A percentile compares a stretch with the other conserved stretches of the same genome.
Conservation (phyloP, 2,888 invertebrate species). For the Drosophila testacea region DNA sequence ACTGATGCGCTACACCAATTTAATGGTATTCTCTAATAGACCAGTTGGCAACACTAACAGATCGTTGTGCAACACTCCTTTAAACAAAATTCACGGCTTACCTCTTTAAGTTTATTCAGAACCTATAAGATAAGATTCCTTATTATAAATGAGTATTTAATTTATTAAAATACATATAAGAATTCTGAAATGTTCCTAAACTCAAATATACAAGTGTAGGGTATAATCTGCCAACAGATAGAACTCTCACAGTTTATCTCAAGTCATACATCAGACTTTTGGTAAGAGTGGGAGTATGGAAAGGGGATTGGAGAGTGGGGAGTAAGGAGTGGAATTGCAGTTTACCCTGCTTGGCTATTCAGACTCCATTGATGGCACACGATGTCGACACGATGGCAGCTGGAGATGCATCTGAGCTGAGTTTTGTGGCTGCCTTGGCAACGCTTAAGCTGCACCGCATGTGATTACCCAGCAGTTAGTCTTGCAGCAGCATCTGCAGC, state of each 20-base stretch:
- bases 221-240: conserved; percentile 30
- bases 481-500: conserved; percentile 42
- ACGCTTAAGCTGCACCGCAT: conserved; percentile 74
- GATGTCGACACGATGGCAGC: conserved; percentile 52
- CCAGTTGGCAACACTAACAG: background rate
- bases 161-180: background rate
- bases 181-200: background rate
- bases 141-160: background rate
- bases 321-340: conserved; percentile 23
- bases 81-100: background rate
- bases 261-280: conserved; percentile 65
- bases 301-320: background rate
- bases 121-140: no score
- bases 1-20: conserved; percentile 31
- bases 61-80: conserved; percentile 7
- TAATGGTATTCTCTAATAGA: conserved; percentile 2
- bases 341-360: conserved; percentile 28
- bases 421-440: conserved; percentile 59
- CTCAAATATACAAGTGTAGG: conserved; percentile 24
- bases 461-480: conserved; percentile 80
- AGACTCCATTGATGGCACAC: conserved; percentile 72
- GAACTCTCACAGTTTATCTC: conserved; percentile 64
- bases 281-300: conserved; percentile 26
- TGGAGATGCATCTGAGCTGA: conserved; percentile 43
- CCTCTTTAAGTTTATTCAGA: no score